Percentiles rank a stretch among this genome's conserved stretches.
phyloP scores from a whole-genome alignment of 2,113 vertebrate genomes.

The Oophaga pumilio region DNA sequence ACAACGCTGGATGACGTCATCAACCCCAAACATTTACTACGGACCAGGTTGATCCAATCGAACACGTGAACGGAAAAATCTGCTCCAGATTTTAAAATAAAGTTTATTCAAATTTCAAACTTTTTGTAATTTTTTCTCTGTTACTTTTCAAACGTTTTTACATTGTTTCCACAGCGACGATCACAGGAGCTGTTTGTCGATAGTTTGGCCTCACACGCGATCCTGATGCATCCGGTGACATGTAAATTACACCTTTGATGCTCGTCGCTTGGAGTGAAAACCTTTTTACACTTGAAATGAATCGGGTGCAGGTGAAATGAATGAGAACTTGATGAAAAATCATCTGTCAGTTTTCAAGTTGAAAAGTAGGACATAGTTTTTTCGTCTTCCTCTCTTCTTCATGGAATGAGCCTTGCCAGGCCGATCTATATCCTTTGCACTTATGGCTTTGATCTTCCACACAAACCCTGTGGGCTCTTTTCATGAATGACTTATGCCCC shows the following conservation, averaged over 20 bases:
- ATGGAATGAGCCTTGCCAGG: slow-evolving; percentile 42
- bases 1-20: too few species aligned
- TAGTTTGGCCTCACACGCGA: not conserved
- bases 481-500: slow-evolving; percentile 58
- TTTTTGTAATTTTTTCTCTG: too few species aligned
- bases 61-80: too few species aligned
- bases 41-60: too few species aligned
- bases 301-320: slow-evolving; percentile 28
- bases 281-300: not conserved
- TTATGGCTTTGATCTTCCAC: slow-evolving; percentile 52
- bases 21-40: too few species aligned
- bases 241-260: not conserved
- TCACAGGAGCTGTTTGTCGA: not conserved
- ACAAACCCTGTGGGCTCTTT: slow-evolving; percentile 51
- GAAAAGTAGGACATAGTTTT: slow-evolving; percentile 50
- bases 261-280: slow-evolving; percentile 1
- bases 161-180: not conserved
- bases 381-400: slow-evolving; percentile 3
- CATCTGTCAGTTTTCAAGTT: slow-evolving; percentile 43
- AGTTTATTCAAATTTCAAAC: too few species aligned
- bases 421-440: slow-evolving; percentile 56
- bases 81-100: too few species aligned
- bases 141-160: not conserved
- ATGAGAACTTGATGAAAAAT: slow-evolving; percentile 40
- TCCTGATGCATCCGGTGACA: not conserved